A percentile compares a stretch with the other conserved stretches of the same genome.
These are phyloP conservation scores for Gryon sp. DNA, from an alignment of 1,140 invertebrate genomes.

Conservation along the genomic window DNA sequence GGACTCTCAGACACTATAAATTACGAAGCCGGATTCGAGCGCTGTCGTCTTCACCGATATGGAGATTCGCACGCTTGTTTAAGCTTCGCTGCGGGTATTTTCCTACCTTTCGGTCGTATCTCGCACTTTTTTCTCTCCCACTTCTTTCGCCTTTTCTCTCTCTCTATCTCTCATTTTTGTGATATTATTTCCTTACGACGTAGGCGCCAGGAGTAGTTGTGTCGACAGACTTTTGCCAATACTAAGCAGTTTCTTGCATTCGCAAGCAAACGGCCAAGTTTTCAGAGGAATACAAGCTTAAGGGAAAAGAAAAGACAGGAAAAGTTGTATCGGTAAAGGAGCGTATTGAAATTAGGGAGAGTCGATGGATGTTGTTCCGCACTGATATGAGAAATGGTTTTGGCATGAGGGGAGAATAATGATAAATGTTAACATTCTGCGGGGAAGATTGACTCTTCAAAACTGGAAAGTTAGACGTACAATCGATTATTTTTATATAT, in stretches of 20 bases:
- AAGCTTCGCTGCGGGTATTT: conserved; percentile 21
- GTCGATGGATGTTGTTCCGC: conserved; percentile 28
- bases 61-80: conserved; percentile 57
- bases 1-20: conserved; percentile 37
- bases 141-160: no score
- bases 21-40: conserved; percentile 46
- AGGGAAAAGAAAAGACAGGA: conserved; percentile 27
- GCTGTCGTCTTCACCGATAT: conserved; percentile 41
- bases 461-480: not conserved
- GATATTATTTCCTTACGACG: conserved; percentile 40
- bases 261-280: conserved; percentile 44
- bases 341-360: conserved; percentile 45
- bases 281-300: conserved; percentile 36
- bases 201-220: conserved; percentile 7
- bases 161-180: conserved; percentile 46
- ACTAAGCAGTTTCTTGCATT: conserved; percentile 29
- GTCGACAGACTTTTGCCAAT: conserved; percentile 47
- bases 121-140: no score
- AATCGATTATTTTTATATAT: no score
- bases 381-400: conserved; percentile 43
- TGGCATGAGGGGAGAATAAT: conserved; percentile 14
- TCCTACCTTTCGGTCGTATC: no score
- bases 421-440: conserved; percentile 47
- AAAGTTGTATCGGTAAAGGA: conserved; percentile 36
- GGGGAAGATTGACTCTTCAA: conserved; percentile 28